A percentile compares a stretch with the other conserved stretches of the same genome.
These are phyloP conservation scores for Meloidogyne floridensis DNA, from an alignment of 1,140 invertebrate genomes.

Conservation along the genomic window DNA sequence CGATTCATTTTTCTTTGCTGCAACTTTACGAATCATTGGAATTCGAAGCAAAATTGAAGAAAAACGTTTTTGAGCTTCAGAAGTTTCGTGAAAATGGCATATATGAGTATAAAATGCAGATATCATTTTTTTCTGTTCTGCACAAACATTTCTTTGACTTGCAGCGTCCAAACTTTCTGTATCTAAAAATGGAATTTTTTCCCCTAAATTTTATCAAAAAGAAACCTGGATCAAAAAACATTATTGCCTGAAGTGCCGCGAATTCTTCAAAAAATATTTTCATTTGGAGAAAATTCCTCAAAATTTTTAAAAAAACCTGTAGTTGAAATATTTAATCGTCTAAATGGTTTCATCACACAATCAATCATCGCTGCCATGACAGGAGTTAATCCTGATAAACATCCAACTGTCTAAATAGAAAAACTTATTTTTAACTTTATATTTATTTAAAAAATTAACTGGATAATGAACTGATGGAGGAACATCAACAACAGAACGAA, in stretches of 20 bases:
- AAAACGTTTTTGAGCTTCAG: constrained; percentile 54
- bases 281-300: neutral
- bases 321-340: constrained; percentile 51
- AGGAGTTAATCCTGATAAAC: constrained; percentile 58
- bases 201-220: neutral
- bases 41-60: constrained; percentile 60
- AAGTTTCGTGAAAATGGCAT: constrained; percentile 42
- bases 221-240: constrained; percentile 65
- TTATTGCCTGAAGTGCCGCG: constrained; percentile 62
- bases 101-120: constrained; percentile 58
- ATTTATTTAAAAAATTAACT: constrained; percentile 27
- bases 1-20: constrained; percentile 65
- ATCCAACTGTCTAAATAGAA: constrained; percentile 18
- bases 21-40: constrained; percentile 65
- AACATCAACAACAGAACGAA: constrained; percentile 53
- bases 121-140: constrained; percentile 64
- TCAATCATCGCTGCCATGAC: constrained; percentile 65
- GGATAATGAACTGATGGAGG: constrained; percentile 53
- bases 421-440: neutral
- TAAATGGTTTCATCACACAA: constrained; percentile 64
- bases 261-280: constrained; percentile 46
- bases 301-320: constrained; percentile 34
- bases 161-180: constrained; percentile 65
- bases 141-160: constrained; percentile 60
- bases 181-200: constrained; percentile 44